Evolutionary conservation across 1,140 invertebrate species (phyloP).

Genomic region (Zophobas atratus): DNA sequence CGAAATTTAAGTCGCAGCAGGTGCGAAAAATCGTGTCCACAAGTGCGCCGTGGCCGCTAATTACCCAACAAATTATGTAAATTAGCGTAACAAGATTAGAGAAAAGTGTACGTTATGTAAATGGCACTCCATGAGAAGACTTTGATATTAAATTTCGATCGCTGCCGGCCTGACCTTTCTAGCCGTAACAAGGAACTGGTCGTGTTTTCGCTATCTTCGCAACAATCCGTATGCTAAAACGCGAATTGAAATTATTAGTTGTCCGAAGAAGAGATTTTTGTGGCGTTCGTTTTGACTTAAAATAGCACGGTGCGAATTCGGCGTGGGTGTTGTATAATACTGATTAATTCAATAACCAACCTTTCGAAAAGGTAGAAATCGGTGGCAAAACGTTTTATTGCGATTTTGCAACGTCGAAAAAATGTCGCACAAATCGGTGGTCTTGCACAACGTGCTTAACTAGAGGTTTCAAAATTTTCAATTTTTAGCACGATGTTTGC

Average conservation of each 20-base stretch:
- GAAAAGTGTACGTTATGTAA: conserved; percentile 26
- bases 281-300: too few species aligned
- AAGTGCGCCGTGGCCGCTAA: not conserved
- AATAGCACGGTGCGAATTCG: not conserved
- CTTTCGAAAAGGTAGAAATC: not conserved
- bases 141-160: conserved; percentile 39
- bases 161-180: conserved; percentile 34
- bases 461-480: not conserved
- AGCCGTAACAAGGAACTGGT: conserved; percentile 25
- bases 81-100: conserved; percentile 26
- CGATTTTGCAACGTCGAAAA: not conserved
- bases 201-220: conserved; percentile 12
- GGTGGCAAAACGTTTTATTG: not conserved
- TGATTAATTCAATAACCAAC: not conserved
- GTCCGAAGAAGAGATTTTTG: too few species aligned
- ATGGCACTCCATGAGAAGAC: conserved; percentile 24
- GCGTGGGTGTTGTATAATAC: not conserved
- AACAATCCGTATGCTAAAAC: conserved; percentile 10
- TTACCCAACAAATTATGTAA: conserved; percentile 23
- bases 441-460: not conserved
- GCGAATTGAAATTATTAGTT: too few species aligned
- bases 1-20: too few species aligned
- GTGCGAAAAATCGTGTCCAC: not conserved
- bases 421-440: too few species aligned
- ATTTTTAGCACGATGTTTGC: conserved; percentile 20